Evolutionary conservation across 1,140 invertebrate genomes (phyloP).

Genomic region (Trachymyrmex cornetzi): DNA sequence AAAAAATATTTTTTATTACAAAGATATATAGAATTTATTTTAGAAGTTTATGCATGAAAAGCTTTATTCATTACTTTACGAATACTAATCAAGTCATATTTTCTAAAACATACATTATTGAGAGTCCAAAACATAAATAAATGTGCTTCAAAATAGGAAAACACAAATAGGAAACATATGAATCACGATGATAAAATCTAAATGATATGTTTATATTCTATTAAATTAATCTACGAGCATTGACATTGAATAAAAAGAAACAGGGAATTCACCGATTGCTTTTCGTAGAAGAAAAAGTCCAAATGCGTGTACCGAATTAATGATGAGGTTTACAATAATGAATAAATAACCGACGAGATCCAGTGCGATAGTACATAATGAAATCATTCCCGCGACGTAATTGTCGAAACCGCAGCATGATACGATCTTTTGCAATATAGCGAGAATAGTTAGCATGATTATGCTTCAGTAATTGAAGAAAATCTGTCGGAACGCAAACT

Average conservation of each 20-base stretch:
- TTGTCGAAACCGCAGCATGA: background rate
- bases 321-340: background rate
- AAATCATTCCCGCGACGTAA: background rate
- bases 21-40: no score
- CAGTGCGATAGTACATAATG: background rate
- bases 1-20: no score
- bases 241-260: constrained; percentile 35
- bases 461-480: background rate
- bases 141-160: background rate
- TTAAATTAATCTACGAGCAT: background rate
- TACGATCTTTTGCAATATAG: background rate
- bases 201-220: constrained; percentile 15
- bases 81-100: no score
- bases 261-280: constrained; percentile 59
- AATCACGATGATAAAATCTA: background rate
- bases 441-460: background rate
- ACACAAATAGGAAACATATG: background rate
- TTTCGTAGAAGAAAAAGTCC: constrained; percentile 52
- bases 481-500: background rate
- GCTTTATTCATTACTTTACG: no score
- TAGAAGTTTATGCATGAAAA: no score
- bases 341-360: background rate
- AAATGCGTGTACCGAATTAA: background rate
- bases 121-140: background rate
- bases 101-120: no score